These are phyloP conservation scores for Cydia splendana DNA, from an alignment of 1,140 invertebrate genomes.

Conservation along the genomic window DNA sequence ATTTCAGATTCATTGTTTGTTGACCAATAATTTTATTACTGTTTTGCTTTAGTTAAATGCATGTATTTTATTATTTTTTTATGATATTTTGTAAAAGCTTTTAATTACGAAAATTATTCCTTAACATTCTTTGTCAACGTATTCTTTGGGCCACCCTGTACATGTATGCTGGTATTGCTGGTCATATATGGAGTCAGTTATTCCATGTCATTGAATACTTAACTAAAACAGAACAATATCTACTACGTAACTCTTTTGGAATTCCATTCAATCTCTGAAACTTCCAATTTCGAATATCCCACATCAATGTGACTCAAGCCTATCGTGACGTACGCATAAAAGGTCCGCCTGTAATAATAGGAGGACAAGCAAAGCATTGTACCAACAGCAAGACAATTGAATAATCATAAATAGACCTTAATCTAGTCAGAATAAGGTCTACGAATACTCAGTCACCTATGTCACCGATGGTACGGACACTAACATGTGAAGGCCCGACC, in stretches of 20 bases:
- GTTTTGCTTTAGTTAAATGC: no score
- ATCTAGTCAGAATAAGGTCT: neutral
- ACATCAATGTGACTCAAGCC: slow-evolving; percentile 40
- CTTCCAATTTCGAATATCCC: neutral
- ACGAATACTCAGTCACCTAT: neutral
- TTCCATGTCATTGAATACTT: neutral
- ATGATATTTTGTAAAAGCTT: no score
- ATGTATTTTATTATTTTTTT: no score
- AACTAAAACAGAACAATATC: neutral
- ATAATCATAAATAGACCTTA: neutral
- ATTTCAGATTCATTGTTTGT: no score
- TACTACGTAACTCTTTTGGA: neutral
- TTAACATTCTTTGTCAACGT: no score
- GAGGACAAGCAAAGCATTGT: slow-evolving; percentile 61
- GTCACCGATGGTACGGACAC: slow-evolving; percentile 35
- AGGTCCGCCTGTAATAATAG: slow-evolving; percentile 68
- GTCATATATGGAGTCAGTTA: no score
- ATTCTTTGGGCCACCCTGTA: no score
- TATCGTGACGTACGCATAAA: slow-evolving; percentile 67
- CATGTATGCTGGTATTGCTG: no score
- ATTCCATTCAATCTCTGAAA: slow-evolving; percentile 3
- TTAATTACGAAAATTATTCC: no score
- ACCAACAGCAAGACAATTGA: neutral
- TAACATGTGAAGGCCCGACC: slow-evolving; percentile 53
- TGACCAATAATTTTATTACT: no score